These are phyloP conservation scores for Pemphigus obesinymphae DNA, from an alignment of 1,140 invertebrate species.

Conservation along the genomic window DNA sequence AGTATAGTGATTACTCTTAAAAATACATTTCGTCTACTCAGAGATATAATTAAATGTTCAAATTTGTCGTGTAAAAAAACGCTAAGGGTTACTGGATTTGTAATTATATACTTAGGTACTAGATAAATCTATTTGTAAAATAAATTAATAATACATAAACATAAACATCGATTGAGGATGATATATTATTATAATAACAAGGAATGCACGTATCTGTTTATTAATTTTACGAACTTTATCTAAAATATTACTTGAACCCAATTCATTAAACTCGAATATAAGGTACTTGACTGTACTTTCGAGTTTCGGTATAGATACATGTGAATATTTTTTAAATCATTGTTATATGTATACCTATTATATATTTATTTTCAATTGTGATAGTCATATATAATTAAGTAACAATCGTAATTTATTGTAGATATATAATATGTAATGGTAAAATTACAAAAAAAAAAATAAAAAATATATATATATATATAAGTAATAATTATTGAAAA, in stretches of 20 bases:
- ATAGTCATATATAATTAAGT: not conserved
- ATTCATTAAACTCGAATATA: too few relatives aligned
- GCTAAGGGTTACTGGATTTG: not conserved
- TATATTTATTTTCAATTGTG: too few relatives aligned
- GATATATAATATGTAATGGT: not conserved
- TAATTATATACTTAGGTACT: not conserved
- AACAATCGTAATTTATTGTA: not conserved
- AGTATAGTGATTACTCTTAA: not conserved
- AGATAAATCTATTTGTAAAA: not conserved
- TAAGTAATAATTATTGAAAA: too few relatives aligned
- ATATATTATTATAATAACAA: too few relatives aligned
- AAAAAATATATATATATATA: too few relatives aligned
- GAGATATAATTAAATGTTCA: not conserved
- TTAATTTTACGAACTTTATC: not conserved
- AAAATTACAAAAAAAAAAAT: too few relatives aligned
- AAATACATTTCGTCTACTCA: not conserved
- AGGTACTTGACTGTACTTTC: too few relatives aligned
- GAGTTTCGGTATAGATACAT: too few relatives aligned
- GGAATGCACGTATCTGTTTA: not conserved
- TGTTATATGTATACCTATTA: too few relatives aligned
- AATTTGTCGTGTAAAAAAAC: not conserved
- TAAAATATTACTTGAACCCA: not conserved
- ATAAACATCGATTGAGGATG: not conserved
- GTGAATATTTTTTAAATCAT: too few relatives aligned
- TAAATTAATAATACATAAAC: not conserved